A percentile compares a stretch with the other conserved stretches of the same genome.
phyloP scores from a whole-genome alignment of 1,140 invertebrate genomes.

The Muscidifurax raptorellus region DNA sequence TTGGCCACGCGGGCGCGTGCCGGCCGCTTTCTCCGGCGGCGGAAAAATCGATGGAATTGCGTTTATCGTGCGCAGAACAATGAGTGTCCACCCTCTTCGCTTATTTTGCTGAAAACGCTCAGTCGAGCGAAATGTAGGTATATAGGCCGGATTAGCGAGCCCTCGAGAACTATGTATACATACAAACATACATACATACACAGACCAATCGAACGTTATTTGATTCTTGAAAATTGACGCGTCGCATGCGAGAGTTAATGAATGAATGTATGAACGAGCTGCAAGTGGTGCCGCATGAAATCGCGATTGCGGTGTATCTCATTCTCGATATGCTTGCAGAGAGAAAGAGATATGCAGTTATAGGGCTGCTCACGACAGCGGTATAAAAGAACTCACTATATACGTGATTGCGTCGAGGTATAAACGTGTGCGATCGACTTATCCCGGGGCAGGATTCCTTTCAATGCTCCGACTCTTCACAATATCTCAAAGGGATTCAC shows the following conservation, averaged over 20 bases:
- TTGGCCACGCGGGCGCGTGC: not conserved
- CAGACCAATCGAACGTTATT: constrained; percentile 40
- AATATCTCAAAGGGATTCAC: not conserved
- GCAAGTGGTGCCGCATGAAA: no score
- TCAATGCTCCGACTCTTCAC: no score
- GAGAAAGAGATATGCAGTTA: not conserved
- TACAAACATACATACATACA: no score
- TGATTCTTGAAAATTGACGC: constrained; percentile 15
- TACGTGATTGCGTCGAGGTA: not conserved
- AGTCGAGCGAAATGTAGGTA: constrained; percentile 20
- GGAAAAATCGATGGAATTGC: constrained; percentile 38
- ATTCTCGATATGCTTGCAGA: not conserved
- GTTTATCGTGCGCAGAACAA: constrained; percentile 27
- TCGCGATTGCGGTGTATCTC: not conserved
- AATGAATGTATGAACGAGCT: no score
- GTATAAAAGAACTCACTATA: not conserved
- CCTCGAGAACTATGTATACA: not conserved
- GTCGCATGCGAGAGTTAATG: not conserved
- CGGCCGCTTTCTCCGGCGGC: not conserved
- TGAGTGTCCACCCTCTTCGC: not conserved
- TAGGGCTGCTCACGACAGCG: not conserved
- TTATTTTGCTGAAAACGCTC: constrained; percentile 12
- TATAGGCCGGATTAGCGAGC: constrained; percentile 9
- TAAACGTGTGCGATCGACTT: not conserved
- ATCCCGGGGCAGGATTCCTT: not conserved